Evolutionary conservation across 2,888 invertebrate genomes (phyloP), one percentile per base, ranked within the genome.

Genomic region (Oeneis ivallda): DNA sequence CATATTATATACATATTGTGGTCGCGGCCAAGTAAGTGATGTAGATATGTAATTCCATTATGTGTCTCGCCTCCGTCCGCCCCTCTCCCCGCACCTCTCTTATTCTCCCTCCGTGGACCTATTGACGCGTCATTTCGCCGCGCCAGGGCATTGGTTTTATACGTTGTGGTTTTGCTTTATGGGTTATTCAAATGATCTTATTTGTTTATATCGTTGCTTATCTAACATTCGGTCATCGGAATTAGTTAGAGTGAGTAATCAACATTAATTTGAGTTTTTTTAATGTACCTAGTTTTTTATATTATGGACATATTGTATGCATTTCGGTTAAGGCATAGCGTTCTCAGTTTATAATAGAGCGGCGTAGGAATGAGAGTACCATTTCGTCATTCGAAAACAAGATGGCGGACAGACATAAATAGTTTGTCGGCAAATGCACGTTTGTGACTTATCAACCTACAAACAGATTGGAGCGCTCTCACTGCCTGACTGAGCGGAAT

Each of bases 11-110:
- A 70, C 71, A 76, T 76, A 77, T 81, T 80, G 81, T 82, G 79
- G 79, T 84, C 85, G 85, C 84, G 75, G 74, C 81, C 83, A 85
- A 84, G 83, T 85, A 82, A 84, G 79, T 82, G 78, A 78, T 88
- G 85, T 86, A 85, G 83, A 86, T 89, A 88, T 87, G 85, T 89
- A 86, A 87, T 87, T 87, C 85, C 84, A 88, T 89, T 89, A 88
- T 89, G 86, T 87, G 84, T 86, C 86, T 89, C 88, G 86, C 80
- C 86, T 86, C 83, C 82, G 85, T 85, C 87, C 86, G 82, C 80
- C 81, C 80, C 82, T 79, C 80, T 79, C 73, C 81, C 76, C 79
- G 77, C 80, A 77, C 76, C 79, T 79, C 71, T 69, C 70, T 71
- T 70, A 66, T 58, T 65, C 53, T 58, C 85, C 86, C 80, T 80